Evolutionary conservation across 2,797 vertebrate genomes (phyloP), one percentile per base, ranked within the genome.

Genomic region (Myripristis murdjan): DNA sequence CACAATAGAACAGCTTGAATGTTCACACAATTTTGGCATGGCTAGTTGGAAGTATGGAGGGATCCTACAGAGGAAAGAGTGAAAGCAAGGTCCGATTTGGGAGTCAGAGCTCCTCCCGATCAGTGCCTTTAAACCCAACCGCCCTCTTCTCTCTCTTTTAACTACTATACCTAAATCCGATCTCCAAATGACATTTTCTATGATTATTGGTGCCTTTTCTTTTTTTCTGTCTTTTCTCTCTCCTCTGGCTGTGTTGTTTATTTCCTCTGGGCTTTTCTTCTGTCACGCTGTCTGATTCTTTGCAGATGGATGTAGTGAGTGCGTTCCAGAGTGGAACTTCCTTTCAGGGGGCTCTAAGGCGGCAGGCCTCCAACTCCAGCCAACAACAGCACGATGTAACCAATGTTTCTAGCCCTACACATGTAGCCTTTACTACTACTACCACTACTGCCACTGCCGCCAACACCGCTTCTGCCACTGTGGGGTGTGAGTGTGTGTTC

Each of bases 241-340:
- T 88, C 87, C 70, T 89, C 80, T 90, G 82, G 87, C 86, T 89
- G 65, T 83, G 77, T 90, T 85, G 73, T 83, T 80, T 82, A 66
- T 78, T 83, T 84, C 84, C 82, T 90, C 86, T 89, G 84, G 89
- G 86, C 87, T n/a, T 87, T 88, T 87, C 87, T 90, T 81, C 91
- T 93, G 90, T 92, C 90, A 97, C 92, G 94, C 97, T 99, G 95
- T 99, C 96, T 99, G 97, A 96, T 99, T 99, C 97, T 97, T 98
- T 98, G 95, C 98, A 99, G 98, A 99, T 99, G 98, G 98, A 99
- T 98, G 98, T 99, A 98, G 98, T 99, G 96, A 99, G 97, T 98
- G 98, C 98, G 95, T 99, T 99, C 98, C 98, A 99, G 97, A 99
- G 98, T 95, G 97, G 97, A 97, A 97, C 96, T 96, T 98, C 98